These are phyloP conservation scores for Heterohyrax brucei DNA, from an alignment of 2,797 vertebrate genomes.

Conservation along the genomic window DNA sequence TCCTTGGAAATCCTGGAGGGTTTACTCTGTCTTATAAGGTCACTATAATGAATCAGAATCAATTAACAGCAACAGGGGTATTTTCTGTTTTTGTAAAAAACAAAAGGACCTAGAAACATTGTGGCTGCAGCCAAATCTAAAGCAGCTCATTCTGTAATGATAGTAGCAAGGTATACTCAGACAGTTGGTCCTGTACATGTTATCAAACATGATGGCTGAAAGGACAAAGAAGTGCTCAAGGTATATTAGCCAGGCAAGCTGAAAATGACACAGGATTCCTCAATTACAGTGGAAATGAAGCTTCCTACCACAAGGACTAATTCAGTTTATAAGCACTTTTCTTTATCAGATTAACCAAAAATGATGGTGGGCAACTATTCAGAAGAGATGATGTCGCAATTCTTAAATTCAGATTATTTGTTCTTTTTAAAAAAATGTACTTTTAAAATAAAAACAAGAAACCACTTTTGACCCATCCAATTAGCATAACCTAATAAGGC, in stretches of 20 bases:
- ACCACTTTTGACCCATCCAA: neutral
- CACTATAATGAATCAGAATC: neutral
- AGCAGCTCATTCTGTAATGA: too few relatives aligned
- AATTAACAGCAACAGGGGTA: neutral
- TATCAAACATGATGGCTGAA: slow-evolving; percentile 20
- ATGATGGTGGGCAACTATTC: slow-evolving; percentile 11
- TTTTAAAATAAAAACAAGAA: slow-evolving; percentile 60
- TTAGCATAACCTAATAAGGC: slow-evolving; percentile 43
- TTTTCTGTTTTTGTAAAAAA: neutral
- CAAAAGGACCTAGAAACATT: slow-evolving; percentile 42
- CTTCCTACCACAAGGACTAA: slow-evolving; percentile 2
- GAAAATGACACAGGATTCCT: slow-evolving; percentile 6
- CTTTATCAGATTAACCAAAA: slow-evolving; percentile 47
- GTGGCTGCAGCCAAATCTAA: neutral
- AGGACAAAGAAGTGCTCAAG: neutral
- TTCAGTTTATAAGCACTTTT: neutral
- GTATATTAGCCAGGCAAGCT: neutral
- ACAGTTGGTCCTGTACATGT: neutral
- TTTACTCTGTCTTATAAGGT: neutral
- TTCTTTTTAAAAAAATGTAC: neutral
- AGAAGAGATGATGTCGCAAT: slow-evolving; percentile 37
- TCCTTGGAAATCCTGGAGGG: neutral
- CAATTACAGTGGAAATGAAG: neutral
- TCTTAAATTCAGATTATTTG: slow-evolving; percentile 5
- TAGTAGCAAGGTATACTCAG: neutral